Base-by-base conservation (phyloP, 2,888 invertebrate genomes). In the Peribatodes rhomboidaria region DNA sequence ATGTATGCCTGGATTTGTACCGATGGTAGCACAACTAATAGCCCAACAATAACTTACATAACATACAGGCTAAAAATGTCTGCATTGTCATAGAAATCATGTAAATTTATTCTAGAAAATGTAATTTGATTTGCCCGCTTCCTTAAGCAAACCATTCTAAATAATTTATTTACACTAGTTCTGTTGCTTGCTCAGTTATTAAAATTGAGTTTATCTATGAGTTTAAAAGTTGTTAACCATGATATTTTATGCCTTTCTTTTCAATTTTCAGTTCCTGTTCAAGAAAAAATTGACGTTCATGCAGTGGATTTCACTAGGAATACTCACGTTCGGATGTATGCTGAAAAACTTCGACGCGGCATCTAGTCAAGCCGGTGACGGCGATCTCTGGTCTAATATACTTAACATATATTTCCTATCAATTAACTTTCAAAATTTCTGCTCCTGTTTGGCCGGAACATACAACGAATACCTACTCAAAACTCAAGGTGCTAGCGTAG, bases 381-480 rank as follows among this genome's bases (percentile, higher is more conserved):
- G 80, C 0, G 80, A 86, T 66, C n/a, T 82, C 8, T 87, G 84
- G 86, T 88, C 89, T 47, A 87, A 89, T 78, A 67, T 93, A 78
- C 93, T 88, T 78, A 95, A 94, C 74, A 86, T 96, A 33, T 95
- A 95, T 76, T 95, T 95, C 31, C 71, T 96, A 31, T 95, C 95
- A 33, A 95, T 96, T 65, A 92, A 95, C 68, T 94, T 97, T 18
- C 96, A 98, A 94, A 97, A 97, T 54, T 95, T 98, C 70, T 98
- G 97, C 82, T 99, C 99, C 0, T 99, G 98, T 76, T 90, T 98
- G 66, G 99, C 99, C 0, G 99, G 99, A 7, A 99, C 99, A 2
- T 99, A 98, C 87, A 99, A 98, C 84, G 99, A 99, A 84, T 98
- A 97, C 87, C 93, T 99, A 57, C 92, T 99, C 3, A 99, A 99